These are phyloP conservation scores for Drosophila rubida DNA, from an alignment of 2,888 invertebrate species.

Conservation along the genomic window DNA sequence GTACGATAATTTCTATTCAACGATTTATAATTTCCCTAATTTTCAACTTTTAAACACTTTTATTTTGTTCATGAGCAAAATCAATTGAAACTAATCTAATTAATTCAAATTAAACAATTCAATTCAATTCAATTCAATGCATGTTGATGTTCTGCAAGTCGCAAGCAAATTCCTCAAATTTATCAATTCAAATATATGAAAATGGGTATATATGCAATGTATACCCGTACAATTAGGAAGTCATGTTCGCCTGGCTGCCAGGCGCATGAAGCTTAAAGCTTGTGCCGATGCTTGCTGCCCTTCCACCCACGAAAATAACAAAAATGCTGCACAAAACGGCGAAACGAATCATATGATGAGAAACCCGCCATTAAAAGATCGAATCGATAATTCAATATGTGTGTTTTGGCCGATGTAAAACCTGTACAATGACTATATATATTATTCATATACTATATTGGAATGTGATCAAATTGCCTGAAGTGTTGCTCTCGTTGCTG, in stretches of 20 bases:
- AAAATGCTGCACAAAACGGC: conserved; percentile 57
- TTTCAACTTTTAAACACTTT: conserved; percentile 37
- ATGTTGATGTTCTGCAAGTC: conserved; percentile 79
- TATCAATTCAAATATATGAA: conserved; percentile 46
- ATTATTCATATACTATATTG: conserved; percentile 1
- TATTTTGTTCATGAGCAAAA: conserved; percentile 43
- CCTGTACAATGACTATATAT: conserved; percentile 10
- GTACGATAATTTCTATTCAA: not conserved
- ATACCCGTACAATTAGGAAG: conserved; percentile 18
- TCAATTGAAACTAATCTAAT: conserved; percentile 25
- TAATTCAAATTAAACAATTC: not conserved
- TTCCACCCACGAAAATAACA: conserved; percentile 60
- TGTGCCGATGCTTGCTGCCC: conserved; percentile 68
- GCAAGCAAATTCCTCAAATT: conserved; percentile 22
- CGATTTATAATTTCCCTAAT: conserved; percentile 3
- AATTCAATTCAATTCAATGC: conserved; percentile 48
- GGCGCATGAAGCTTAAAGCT: conserved; percentile 76
- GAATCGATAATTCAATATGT: conserved; percentile 43
- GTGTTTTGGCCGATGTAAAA: conserved; percentile 55
- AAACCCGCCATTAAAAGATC: conserved; percentile 42
- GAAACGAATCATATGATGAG: conserved; percentile 64
- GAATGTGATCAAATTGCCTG: conserved; percentile 29
- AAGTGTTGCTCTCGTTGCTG: conserved; percentile 67
- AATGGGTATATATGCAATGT: conserved; percentile 23
- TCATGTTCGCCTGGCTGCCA: conserved; percentile 25